Percentiles rank a stretch among this genome's conserved stretches.
These are phyloP conservation scores for Pogonomyrmex barbatus DNA, from an alignment of 1,140 invertebrate species.

Conservation along the genomic window DNA sequence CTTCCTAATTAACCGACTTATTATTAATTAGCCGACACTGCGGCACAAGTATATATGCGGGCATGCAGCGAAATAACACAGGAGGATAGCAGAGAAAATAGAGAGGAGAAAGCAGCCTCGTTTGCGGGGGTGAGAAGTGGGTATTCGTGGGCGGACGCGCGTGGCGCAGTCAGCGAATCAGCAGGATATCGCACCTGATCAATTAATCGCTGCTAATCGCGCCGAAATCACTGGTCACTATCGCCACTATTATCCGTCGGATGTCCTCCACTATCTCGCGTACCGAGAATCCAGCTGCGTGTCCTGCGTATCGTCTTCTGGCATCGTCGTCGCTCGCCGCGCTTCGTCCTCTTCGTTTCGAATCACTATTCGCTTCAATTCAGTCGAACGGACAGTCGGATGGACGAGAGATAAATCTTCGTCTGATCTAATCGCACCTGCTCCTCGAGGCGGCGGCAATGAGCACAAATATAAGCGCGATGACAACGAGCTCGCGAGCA, in stretches of 20 bases:
- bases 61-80: neutral
- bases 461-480: constrained; percentile 11
- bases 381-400: neutral
- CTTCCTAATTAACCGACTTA: constrained; percentile 36
- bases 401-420: constrained; percentile 7
- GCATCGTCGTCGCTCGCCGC: constrained; percentile 41
- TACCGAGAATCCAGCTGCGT: constrained; percentile 49
- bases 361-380: constrained; percentile 36
- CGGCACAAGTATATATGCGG: constrained; percentile 27
- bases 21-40: constrained; percentile 46
- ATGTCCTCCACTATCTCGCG: constrained; percentile 67
- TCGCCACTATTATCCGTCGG: constrained; percentile 52
- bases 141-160: constrained; percentile 9
- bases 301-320: neutral
- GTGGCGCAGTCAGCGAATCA: constrained; percentile 39
- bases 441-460: constrained; percentile 40
- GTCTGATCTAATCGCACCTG: neutral
- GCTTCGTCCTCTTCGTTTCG: neutral
- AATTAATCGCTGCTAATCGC: constrained; percentile 72
- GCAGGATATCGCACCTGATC: constrained; percentile 73
- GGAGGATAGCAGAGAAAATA: neutral
- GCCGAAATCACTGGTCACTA: constrained; percentile 64
- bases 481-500: constrained; percentile 56
- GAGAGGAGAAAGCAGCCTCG: neutral
- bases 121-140: neutral